Base-by-base conservation (phyloP, 1,140 invertebrate species). In the Ooceraea biroi region DNA sequence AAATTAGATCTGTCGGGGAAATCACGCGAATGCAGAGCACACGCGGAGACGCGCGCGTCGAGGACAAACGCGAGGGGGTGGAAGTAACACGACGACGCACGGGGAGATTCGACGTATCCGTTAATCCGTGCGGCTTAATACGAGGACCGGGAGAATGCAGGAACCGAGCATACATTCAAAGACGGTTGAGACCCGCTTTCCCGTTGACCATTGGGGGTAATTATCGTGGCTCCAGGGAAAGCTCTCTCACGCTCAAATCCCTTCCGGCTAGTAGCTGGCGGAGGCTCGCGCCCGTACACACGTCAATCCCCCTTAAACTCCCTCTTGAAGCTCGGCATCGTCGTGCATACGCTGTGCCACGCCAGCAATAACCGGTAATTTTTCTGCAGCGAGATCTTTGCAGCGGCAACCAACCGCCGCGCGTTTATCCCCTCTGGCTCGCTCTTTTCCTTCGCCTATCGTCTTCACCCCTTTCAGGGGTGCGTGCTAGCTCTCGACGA, bases 171-270 rank as follows among this genome's bases (percentile, higher is more conserved):
- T 57, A 72, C 17, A 66, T 50, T 44, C 50, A 78, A 61, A 78
- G 63, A 72, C 83, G 78, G 84, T 84, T 36, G 82, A 65, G 60
- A 84, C 85, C 71, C 82, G 86, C 73, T 89, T 91, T 90, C 88
- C 74, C 82, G 88, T 77, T 91, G 91, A 91, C 93, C 91, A 86
- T 88, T 91, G 92, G 92, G 91, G 92, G 92, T 93, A 94, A 94
- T 94, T 93, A 94, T 92, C 91, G 87, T 91, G 88, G 88, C 90
- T 82, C 27, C 61, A 66, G 87, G 88, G 85, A 91, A 91, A 93
- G 92, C 93, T 92, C 92, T 91, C 93, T 91, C 93, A 94, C 93
- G 93, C 90, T 94, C 89, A 69, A 86, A 90, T 87, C 89, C 89
- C 87, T 90, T 86, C 78, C 83, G 78, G 78, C 77, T 73, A 19